Percentiles rank a stretch among this genome's conserved stretches.
Conservation (phyloP, 2,888 invertebrate species). For the Portevinia maculata region DNA sequence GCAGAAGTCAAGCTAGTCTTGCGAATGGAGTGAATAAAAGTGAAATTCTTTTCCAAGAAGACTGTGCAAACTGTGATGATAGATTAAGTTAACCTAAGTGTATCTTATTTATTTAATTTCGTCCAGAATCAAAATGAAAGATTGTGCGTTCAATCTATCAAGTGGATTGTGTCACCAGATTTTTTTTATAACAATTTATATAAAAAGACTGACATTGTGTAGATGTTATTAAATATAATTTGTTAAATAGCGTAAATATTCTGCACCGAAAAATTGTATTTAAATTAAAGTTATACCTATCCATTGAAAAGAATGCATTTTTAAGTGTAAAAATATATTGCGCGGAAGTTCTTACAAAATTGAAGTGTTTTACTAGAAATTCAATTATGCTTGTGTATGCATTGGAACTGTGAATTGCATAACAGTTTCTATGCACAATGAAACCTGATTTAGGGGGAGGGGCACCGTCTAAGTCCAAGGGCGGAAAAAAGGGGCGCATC, state of each 20-base stretch:
- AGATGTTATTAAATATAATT: constrained; percentile 33
- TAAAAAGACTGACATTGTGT: constrained; percentile 63
- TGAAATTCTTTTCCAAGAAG: constrained; percentile 28
- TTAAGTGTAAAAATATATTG: constrained; percentile 17
- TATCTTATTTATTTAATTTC: constrained; percentile 35
- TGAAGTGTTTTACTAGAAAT: not conserved
- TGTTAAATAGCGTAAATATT: constrained; percentile 42
- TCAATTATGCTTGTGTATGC: no score
- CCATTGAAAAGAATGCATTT: constrained; percentile 13
- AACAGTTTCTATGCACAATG: no score
- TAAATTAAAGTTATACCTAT: constrained; percentile 7
- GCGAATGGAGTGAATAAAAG: constrained; percentile 15
- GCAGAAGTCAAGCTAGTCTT: constrained; percentile 76
- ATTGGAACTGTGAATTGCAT: no score
- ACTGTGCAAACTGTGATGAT: constrained; percentile 65
- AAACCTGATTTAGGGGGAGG: no score
- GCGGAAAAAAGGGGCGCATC: no score
- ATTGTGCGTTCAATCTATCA: not conserved
- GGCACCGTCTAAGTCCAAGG: no score
- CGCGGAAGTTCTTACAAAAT: not conserved
- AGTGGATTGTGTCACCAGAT: constrained; percentile 12
- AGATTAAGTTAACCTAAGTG: constrained; percentile 34
- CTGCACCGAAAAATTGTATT: constrained; percentile 39
- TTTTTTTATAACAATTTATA: constrained; percentile 26
- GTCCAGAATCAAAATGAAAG: constrained; percentile 12